Base-by-base conservation (phyloP, 2,888 invertebrate genomes). In the Drosophila neotestacea region DNA sequence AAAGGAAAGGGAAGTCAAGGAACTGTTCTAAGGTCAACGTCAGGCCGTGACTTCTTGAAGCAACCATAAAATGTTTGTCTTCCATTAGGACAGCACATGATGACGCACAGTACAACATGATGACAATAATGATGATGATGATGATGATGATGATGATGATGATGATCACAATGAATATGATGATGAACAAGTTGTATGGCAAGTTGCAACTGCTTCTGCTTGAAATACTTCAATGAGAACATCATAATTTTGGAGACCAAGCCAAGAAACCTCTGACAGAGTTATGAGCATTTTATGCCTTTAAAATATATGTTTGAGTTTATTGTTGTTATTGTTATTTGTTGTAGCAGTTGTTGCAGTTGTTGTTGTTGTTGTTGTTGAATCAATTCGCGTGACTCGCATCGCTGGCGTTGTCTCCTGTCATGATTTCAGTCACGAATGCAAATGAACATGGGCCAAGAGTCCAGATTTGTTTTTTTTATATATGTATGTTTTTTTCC, bases 51-150 rank as follows among this genome's bases (percentile, higher is more conserved):
- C 81, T 80, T 64, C 42, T 42, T 44, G 64, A 50, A 52, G 73
- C 70, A 55, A 47, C 46, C 68, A 85, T 87, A 84, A 88, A 84
- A 89, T 84, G 84, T 88, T 84, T 89, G 88, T 76, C 90, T 84
- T 84, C 84, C 84, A 84, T 84, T 84, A 84, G 90, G 72, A 52
- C 70, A 69, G 54, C 77, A 69, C 59, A 82, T 70, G 79, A 76
- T 70, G 84, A 79, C 79, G 62, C 78, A 81, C 50, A 62, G 38
- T 16, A 38, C 27, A 42, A 30, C 22, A 55, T 50, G 44, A 54
- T 52, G 48, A 48, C 28, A 16, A 11, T 10, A 32, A 22, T 11
- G 6, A 10, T 5, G 6, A 58, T 22, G 22, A 55, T 48, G 36
- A 55, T 39, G 6, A 58, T 22, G 22, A 55, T 48, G 36, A 55